Base-by-base conservation (phyloP, 2,113 vertebrate species). In the Delphinus delphis region DNA sequence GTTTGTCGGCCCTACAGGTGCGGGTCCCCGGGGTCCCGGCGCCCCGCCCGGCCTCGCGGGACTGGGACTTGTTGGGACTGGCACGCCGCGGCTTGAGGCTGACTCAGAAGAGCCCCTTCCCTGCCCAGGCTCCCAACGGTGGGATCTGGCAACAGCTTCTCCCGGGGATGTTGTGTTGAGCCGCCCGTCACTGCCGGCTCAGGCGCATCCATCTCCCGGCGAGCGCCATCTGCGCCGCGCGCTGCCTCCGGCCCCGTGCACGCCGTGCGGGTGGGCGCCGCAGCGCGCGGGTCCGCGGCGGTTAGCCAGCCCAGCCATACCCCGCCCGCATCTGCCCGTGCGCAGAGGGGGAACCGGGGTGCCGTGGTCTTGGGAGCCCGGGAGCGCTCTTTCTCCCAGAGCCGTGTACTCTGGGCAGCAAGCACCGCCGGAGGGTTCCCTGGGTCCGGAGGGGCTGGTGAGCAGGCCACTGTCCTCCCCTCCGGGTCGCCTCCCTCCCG, bases 141-240 rank as follows among this genome's bases (percentile, higher is more conserved):
- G 81, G 74, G 77, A 12, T 77, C 67, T 79, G 88, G 90, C 70
- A 6, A 7, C 85, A 33, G 85, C 81, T n/a, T 18, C 76, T 50
- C 76, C 53, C 5, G 1, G 8, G 44, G 74, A n/a, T 41, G 50
- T 84, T 31, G 90, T 23, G 68, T 7, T 36, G 79, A 89, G 90
- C 55, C 53, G n/a, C 83, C 70, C 93, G 87, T 62, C 74, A 13
- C 62, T 80, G 76, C 63, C 20, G 20, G 93, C 53, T 65, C 67
- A 7, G 36, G 50, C 84, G 94, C 96, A 88, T 88, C 88, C 80
- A 2, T 44, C 55, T 68, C 41, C 33, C 84, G 14, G 67, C 9
- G 26, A 91, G 94, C 94, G 96, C 98, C 97, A 94, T 97, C 97
- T 88, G 97, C 20, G 79, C 95, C 1, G 60, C 25, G 93, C 77